Evolutionary conservation across 2,113 vertebrate genomes (phyloP), one percentile per base, ranked within the genome.

Genomic region (Gobius niger): DNA sequence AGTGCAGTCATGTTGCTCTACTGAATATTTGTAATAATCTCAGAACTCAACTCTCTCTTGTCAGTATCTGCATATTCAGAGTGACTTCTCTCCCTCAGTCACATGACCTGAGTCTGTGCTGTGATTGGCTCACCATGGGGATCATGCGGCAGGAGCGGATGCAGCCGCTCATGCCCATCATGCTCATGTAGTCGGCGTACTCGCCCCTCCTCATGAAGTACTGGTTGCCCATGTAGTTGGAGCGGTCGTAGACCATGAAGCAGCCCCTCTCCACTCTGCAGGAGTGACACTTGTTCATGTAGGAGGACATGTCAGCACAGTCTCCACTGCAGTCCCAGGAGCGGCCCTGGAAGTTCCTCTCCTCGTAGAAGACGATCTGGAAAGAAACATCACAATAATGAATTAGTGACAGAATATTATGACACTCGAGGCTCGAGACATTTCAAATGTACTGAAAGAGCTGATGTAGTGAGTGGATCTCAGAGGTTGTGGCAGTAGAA

Each of bases 151-250:
- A 76, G 66, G 73, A 72, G 49, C 65, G 67, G 60, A 72, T 72
- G 77, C 77, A 69, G 60, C 69, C 66, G 14, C 2, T 75, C 72
- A 71, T 73, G 10, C 70, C 78, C 50, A 70, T 70, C 75, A 70
- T 74, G 67, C 60, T 74, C 59, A 66, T 71, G 72, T 71, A 75
- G 68, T 82, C 75, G 1, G 75, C 18, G 53, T 78, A 82, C 49
- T 82, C 80, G 18, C 76, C 81, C 69, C 70, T 76, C 69, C 47
- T 79, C 81, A 82, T 54, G 68, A 82, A 72, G 66, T 56, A 79
- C 76, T 82, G 81, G 81, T 82, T 82, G 10, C 81, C 81, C 76
- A 65, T 79, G 81, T 34, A 79, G 68, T 82, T 82, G 72, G 68
- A 44, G 51, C 80, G 76, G 51, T 82, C 80, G 42, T 82, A 82